These are phyloP conservation scores for Ceuthmochares aereus DNA, from an alignment of 2,113 vertebrate species.

Conservation along the genomic window DNA sequence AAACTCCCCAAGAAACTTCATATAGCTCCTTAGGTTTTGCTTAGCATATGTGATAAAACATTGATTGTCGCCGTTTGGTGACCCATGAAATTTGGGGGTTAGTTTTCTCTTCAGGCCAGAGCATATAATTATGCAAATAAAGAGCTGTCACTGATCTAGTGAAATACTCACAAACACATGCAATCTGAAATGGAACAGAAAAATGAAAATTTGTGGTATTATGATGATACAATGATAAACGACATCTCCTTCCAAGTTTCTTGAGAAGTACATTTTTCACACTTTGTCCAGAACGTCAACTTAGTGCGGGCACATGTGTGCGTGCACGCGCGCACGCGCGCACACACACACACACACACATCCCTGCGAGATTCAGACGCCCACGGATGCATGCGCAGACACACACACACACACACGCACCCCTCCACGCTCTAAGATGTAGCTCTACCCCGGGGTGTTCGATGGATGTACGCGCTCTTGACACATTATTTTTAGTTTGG, in stretches of 20 bases:
- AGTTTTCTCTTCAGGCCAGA: constrained; percentile 98
- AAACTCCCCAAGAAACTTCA: constrained; percentile 88
- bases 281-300: background rate
- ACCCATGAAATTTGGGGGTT: constrained; percentile 99
- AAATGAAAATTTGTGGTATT: constrained; percentile 68
- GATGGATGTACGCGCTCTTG: background rate
- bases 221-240: constrained; percentile 58
- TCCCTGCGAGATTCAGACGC: background rate
- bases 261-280: constrained; percentile 68
- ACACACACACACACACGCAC: background rate
- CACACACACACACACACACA: background rate
- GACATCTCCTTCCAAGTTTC: constrained; percentile 73
- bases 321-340: no score
- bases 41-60: constrained; percentile 97
- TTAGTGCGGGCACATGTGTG: background rate
- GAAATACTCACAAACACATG: constrained; percentile 87
- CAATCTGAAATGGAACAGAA: constrained; percentile 80
- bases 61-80: constrained; percentile 98
- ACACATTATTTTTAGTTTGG: constrained; percentile 26
- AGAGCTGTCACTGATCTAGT: constrained; percentile 98
- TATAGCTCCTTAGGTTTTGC: constrained; percentile 88
- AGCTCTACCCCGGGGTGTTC: background rate
- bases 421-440: background rate
- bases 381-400: background rate
- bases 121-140: constrained; percentile 99